A percentile compares a stretch with the other conserved stretches of the same genome.
Conservation (phyloP, 2,888 invertebrate genomes). For the Eledona agricola region DNA sequence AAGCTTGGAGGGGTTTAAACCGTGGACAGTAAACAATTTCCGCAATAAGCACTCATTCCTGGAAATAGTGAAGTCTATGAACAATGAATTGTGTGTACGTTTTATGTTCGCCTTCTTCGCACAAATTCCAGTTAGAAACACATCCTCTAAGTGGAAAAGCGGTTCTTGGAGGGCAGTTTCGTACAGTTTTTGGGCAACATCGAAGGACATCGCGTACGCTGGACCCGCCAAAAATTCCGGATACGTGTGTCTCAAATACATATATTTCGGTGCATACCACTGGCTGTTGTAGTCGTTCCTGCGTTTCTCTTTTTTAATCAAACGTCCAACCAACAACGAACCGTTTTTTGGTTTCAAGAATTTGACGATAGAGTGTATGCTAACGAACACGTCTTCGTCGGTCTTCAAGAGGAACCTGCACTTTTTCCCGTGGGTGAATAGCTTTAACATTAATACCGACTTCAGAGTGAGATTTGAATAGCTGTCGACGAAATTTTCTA, state of each 20-base stretch:
- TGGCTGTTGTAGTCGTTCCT: not conserved
- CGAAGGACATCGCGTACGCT: conserved; percentile 77
- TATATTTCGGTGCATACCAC: conserved; percentile 82
- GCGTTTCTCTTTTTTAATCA: not conserved
- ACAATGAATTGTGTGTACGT: too few relatives aligned
- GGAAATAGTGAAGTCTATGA: too few relatives aligned
- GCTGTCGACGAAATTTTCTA: conserved; percentile 4
- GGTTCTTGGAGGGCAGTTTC: conserved; percentile 72
- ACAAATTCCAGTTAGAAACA: conserved; percentile 80
- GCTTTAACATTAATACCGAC: conserved; percentile 3
- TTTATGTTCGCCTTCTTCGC: conserved; percentile 44
- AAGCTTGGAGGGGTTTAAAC: too few relatives aligned
- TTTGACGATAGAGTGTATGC: not conserved
- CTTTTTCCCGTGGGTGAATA: not conserved
- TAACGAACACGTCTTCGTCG: conserved; percentile 8
- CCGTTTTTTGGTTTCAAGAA: not conserved
- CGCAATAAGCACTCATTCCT: too few relatives aligned
- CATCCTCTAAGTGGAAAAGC: conserved; percentile 80
- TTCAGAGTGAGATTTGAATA: conserved; percentile 5
- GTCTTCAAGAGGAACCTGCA: conserved; percentile 2
- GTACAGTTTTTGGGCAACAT: conserved; percentile 73
- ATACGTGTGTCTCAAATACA: conserved; percentile 76
- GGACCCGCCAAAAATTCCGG: conserved; percentile 85
- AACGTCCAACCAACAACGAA: not conserved
- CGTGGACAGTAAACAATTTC: too few relatives aligned